Conservation (phyloP, 2,888 invertebrate species). For the Heliconius ethilla region DNA sequence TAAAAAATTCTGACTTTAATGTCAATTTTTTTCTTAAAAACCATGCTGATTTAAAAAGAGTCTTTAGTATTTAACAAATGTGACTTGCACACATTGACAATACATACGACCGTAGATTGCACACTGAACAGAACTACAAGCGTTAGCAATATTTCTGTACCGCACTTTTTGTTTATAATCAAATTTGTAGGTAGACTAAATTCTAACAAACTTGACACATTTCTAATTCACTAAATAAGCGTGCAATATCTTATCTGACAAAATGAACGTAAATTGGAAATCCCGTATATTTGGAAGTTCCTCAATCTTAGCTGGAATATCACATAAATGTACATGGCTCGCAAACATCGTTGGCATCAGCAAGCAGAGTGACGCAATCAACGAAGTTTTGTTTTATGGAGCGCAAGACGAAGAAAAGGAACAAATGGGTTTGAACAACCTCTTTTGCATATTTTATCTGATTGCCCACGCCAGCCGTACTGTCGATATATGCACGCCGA, state of each 20-base stretch:
- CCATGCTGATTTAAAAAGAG: background rate
- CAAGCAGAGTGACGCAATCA: conserved; percentile 51
- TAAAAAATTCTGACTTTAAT: conserved; percentile 15
- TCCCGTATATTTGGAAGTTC: conserved; percentile 46
- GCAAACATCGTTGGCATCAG: conserved; percentile 15
- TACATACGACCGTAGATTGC: background rate
- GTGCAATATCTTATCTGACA: background rate
- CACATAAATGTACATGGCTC: conserved; percentile 24
- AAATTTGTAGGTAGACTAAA: background rate
- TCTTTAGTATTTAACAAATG: conserved; percentile 4
- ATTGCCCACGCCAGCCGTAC: conserved; percentile 58
- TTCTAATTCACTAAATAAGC: background rate
- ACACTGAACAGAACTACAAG: background rate
- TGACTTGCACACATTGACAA: background rate
- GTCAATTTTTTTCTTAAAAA: conserved; percentile 10
- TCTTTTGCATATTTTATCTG: conserved; percentile 62
- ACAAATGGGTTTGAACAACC: conserved; percentile 59
- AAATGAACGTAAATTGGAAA: conserved; percentile 51
- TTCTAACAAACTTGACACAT: background rate
- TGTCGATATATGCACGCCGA: conserved; percentile 65
- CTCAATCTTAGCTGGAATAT: conserved; percentile 48
- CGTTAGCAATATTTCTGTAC: background rate
- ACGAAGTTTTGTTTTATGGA: conserved; percentile 67
- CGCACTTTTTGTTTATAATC: background rate
- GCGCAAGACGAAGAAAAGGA: conserved; percentile 52